Evolutionary conservation across 2,888 invertebrate genomes (phyloP), one percentile per base, ranked within the genome.

Genomic region (Nomada hirtipes): DNA sequence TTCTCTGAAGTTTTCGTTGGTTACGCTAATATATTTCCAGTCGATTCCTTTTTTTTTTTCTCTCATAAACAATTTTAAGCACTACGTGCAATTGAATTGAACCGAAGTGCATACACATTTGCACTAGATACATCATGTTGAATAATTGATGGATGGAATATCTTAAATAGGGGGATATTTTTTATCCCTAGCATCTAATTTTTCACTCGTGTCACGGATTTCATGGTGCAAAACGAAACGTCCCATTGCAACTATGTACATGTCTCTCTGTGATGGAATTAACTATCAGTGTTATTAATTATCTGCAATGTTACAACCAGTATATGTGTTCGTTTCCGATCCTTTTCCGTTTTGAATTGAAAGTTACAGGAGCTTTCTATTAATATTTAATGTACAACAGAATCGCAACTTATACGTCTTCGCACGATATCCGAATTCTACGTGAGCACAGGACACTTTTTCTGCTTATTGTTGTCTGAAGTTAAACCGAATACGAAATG

Each of bases 361-460:
- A 36, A 53, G 23, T 67, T 70, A 42, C 69, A 70, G 70, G 18
- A 36, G 76, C 79, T 76, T 75, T 36, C 20, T 50, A 70, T 76
- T 79, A 75, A 75, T 60, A 74, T 64, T 36, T 64, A 57, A 70
- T 50, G 47, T 42, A 55, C 20, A 2, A 20, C 20, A 64, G 18
- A 44, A 7, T 57, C 15, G n/a, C 44, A 36, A 70, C 13, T 57
- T 18, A 13, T 53, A 42, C 44, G 52, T 67, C 23, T 15, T 65
- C 23, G 74, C 29, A 29, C 52, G 52, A 60, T 60, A 59, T 64
- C 50, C 59, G 73, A 64, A 57, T 42, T 18, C 60, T 2, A 53
- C 10, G n/a, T 20, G 36, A 36, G 18, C 53, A 13, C n/a, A 47
- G 7, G 13, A 11, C 42, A 52, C 44, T 52, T 67, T 20, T 61